Percentiles rank a stretch among this genome's conserved stretches.
These are phyloP conservation scores for Parauchenoglanis ngamensis DNA, from an alignment of 2,797 vertebrate species.

Conservation along the genomic window DNA sequence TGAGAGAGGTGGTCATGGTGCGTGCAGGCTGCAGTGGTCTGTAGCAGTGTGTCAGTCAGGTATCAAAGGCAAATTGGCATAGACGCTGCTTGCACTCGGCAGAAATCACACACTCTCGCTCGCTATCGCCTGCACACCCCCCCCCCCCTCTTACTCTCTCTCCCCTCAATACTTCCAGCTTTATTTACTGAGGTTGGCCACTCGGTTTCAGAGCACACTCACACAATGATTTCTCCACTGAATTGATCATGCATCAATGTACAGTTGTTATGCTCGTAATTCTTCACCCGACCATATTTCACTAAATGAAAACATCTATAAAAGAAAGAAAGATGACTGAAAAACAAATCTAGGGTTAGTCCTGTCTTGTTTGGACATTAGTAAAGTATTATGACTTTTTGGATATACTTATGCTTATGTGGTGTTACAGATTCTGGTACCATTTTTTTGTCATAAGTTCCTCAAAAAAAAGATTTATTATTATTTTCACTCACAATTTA, in stretches of 20 bases:
- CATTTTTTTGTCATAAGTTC: neutral
- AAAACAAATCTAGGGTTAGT: neutral
- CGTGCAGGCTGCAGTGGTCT: slow-evolving; percentile 8
- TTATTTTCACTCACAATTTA: too few relatives aligned
- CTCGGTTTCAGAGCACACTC: neutral
- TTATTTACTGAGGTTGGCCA: neutral
- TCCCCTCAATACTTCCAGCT: neutral
- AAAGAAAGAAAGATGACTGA: neutral
- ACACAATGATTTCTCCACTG: neutral
- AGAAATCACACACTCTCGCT: neutral
- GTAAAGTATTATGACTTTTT: neutral
- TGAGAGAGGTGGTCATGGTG: slow-evolving; percentile 19
- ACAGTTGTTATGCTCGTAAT: neutral
- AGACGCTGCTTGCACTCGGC: slow-evolving; percentile 12
- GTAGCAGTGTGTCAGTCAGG: slow-evolving; percentile 38
- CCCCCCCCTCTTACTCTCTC: neutral
- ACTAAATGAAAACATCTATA: neutral
- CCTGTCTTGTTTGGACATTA: neutral
- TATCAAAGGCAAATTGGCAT: slow-evolving; percentile 36
- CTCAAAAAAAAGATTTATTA: too few relatives aligned
- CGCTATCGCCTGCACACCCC: neutral
- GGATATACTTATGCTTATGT: neutral
- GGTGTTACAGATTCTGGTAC: neutral
- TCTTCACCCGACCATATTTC: neutral
- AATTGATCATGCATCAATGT: neutral